A percentile compares a stretch with the other conserved stretches of the same genome.
These are phyloP conservation scores for Salvator merianae DNA, from an alignment of 2,113 vertebrate genomes.

Conservation along the genomic window DNA sequence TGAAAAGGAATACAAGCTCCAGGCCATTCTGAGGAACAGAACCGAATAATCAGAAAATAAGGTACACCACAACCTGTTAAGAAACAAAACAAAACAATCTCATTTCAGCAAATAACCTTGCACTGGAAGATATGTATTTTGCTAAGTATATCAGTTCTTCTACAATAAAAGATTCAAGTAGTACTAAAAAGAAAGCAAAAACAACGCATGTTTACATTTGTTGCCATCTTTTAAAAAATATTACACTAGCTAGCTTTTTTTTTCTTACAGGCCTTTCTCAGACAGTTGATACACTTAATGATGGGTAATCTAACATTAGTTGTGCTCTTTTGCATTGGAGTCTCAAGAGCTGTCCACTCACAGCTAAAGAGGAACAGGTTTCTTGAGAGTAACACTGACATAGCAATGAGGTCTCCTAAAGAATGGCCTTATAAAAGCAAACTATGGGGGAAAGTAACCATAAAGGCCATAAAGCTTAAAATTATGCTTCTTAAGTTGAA, in stretches of 20 bases:
- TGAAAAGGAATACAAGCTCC: conserved; percentile 56
- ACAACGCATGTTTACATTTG: conserved; percentile 2
- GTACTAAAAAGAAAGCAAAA: background rate
- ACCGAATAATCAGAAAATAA: conserved; percentile 52
- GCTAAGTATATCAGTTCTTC: background rate
- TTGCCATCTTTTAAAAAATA: background rate
- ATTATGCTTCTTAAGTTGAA: background rate
- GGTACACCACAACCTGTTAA: conserved; percentile 37
- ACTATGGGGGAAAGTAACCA: background rate
- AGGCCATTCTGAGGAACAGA: conserved; percentile 57
- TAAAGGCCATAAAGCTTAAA: background rate
- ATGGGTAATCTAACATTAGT: background rate
- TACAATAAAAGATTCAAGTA: background rate
- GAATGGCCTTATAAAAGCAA: background rate
- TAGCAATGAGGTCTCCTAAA: background rate
- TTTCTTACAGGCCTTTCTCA: background rate
- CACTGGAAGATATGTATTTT: conserved; percentile 7
- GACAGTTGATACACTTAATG: conserved; percentile 5
- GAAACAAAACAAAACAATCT: conserved; percentile 12
- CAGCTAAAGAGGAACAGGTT: background rate
- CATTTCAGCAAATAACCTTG: background rate
- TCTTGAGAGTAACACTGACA: background rate
- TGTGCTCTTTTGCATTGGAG: background rate
- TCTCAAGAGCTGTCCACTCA: background rate
- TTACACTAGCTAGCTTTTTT: background rate